Evolutionary conservation across 2,113 vertebrate species (phyloP).

Genomic region (Poeciliopsis turrubarensis): DNA sequence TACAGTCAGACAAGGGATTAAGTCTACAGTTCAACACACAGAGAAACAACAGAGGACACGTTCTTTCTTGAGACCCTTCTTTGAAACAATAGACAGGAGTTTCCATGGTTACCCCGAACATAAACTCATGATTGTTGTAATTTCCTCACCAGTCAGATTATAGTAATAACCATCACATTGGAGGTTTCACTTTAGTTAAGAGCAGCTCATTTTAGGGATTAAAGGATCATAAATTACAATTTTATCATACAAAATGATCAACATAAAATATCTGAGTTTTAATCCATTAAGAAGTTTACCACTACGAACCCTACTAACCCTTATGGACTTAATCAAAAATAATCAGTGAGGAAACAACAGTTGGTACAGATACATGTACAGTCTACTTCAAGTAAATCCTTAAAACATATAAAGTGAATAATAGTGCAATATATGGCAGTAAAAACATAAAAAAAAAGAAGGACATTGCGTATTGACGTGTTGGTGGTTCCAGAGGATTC

Average conservation of each 20-base stretch:
- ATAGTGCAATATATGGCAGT: conserved; percentile 73
- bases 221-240: conserved; percentile 25
- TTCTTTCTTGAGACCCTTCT: conserved; percentile 9
- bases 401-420: conserved; percentile 78
- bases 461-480: too few relatives aligned
- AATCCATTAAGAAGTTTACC: not conserved
- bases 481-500: too few relatives aligned
- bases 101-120: conserved; percentile 34
- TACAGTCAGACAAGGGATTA: conserved; percentile 1
- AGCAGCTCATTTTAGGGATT: not conserved
- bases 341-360: conserved; percentile 24
- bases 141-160: conserved; percentile 5
- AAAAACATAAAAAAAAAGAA: not conserved
- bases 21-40: not conserved
- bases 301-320: not conserved
- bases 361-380: conserved; percentile 23
- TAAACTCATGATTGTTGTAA: not conserved
- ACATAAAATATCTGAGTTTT: conserved; percentile 9
- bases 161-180: not conserved
- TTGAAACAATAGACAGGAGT: not conserved
- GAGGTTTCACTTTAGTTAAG: not conserved
- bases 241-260: conserved; percentile 18
- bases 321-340: not conserved
- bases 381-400: conserved; percentile 78
- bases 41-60: too few relatives aligned